phyloP scores from a whole-genome alignment of 2,797 vertebrate genomes.

The Manis javanica region DNA sequence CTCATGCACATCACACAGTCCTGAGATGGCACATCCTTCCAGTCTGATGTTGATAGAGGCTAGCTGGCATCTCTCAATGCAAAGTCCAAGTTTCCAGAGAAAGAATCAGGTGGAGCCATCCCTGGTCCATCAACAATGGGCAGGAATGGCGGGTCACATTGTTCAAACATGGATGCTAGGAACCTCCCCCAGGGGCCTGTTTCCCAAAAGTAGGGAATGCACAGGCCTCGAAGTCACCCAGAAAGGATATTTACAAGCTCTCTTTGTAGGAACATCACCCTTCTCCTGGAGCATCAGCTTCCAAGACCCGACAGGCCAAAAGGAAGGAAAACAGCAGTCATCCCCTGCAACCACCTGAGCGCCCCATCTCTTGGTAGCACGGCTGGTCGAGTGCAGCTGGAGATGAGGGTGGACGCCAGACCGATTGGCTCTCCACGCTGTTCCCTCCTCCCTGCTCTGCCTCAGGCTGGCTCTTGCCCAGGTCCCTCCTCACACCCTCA shows the following conservation, averaged over 20 bases:
- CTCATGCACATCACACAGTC: rapidly evolving
- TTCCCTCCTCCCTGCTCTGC: background rate
- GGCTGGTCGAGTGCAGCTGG: background rate
- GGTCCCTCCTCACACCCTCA: conserved; percentile 28
- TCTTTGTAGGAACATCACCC: background rate
- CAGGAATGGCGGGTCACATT: rapidly evolving
- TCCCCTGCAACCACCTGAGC: background rate
- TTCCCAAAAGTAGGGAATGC: background rate
- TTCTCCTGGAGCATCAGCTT: background rate
- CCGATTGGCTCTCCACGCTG: background rate
- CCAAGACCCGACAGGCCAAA: background rate
- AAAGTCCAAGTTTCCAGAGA: background rate
- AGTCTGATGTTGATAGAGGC: background rate
- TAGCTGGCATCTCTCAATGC: background rate
- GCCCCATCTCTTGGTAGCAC: background rate
- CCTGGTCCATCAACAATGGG: background rate
- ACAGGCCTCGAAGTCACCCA: background rate
- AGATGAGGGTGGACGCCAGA: background rate
- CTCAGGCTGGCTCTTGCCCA: conserved; percentile 42
- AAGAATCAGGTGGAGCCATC: background rate
- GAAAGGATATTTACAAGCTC: background rate
- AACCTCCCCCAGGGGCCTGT: background rate
- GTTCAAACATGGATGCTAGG: background rate
- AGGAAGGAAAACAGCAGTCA: background rate
- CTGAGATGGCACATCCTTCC: background rate